A percentile compares a stretch with the other conserved stretches of the same genome.
Evolutionary conservation across 2,113 vertebrate species (phyloP).

Genomic region (Oenanthe oenanthe): DNA sequence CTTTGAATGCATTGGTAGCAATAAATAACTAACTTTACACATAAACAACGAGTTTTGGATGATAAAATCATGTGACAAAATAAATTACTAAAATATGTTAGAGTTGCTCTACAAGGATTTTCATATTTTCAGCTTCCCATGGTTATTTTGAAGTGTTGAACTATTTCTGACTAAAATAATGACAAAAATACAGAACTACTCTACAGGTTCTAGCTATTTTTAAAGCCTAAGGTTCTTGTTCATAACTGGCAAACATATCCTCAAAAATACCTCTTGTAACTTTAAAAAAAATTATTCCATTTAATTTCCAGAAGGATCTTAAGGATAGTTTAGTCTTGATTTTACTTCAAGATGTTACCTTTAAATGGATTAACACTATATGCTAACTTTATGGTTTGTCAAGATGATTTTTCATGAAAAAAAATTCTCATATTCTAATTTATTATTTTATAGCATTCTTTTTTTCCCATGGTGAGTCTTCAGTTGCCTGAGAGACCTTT

Average conservation of each 20-base stretch:
- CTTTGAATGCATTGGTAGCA: neutral
- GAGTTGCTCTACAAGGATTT: neutral
- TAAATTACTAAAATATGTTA: neutral
- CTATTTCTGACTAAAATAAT: neutral
- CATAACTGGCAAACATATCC: neutral
- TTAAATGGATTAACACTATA: neutral
- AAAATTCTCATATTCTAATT: neutral
- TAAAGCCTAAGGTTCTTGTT: neutral
- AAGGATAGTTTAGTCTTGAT: neutral
- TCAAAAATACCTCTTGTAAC: neutral
- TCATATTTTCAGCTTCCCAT: neutral
- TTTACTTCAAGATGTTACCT: neutral
- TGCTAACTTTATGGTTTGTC: neutral
- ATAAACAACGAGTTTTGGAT: neutral
- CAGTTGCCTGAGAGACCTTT: neutral
- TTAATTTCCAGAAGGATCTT: neutral
- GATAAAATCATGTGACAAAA: neutral
- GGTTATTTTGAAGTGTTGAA: neutral
- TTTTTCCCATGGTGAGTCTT: neutral
- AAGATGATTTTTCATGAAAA: neutral
- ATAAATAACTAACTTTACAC: neutral
- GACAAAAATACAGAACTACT: neutral
- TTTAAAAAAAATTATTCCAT: fast-evolving
- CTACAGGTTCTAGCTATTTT: neutral
- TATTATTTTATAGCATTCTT: neutral